Evolutionary conservation across 2,797 vertebrate genomes (phyloP).

Genomic region (Glyptemys insculpta): DNA sequence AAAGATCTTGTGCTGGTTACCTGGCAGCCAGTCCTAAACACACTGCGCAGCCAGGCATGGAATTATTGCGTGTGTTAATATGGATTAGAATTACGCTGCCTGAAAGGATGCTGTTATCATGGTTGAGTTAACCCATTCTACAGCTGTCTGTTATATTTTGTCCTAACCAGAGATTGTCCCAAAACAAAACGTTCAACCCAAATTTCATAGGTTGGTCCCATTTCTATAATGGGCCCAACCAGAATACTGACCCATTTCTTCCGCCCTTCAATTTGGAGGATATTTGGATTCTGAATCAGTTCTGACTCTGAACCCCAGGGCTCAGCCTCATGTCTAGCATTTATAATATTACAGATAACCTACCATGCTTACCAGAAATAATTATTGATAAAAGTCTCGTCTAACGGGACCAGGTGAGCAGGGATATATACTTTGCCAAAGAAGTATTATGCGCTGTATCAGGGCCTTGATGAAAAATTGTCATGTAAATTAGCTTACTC

Average conservation of each 20-base stretch:
- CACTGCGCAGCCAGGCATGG: not conserved
- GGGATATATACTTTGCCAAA: conserved; percentile 65
- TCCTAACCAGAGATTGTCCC: conserved; percentile 4
- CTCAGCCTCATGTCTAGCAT: not conserved
- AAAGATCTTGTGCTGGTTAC: not conserved
- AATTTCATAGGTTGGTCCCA: not conserved
- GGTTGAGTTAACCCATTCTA: not conserved
- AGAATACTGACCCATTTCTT: not conserved
- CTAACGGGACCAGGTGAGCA: not conserved
- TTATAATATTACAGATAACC: not conserved
- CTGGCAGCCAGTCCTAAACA: not conserved
- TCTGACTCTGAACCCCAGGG: not conserved
- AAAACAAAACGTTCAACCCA: not conserved
- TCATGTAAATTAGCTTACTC: not conserved
- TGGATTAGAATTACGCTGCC: not conserved
- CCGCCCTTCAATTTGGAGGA: not conserved
- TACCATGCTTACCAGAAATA: not conserved
- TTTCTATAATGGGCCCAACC: not conserved
- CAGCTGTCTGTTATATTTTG: not conserved
- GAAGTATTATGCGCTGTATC: conserved; percentile 23
- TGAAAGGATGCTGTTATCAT: not conserved
- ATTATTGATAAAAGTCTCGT: not conserved
- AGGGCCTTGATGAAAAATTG: not conserved
- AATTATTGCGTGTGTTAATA: conserved; percentile 9
- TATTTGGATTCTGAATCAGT: not conserved